A percentile compares a stretch with the other conserved stretches of the same genome.
Evolutionary conservation across 2,797 vertebrate genomes (phyloP).

Genomic region (Arremon brunneinucha): DNA sequence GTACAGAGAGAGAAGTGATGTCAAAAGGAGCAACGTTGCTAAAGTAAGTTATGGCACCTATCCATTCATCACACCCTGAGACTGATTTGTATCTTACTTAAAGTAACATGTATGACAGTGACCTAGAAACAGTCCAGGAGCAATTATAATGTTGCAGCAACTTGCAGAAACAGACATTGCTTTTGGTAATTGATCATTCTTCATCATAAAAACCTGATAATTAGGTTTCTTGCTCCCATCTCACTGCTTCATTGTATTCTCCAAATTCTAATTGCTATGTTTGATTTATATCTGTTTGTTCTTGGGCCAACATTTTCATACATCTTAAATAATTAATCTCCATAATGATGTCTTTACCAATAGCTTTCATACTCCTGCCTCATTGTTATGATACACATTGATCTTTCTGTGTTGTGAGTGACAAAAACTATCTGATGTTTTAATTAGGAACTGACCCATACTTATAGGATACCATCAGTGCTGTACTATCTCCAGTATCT

Average conservation of each 20-base stretch:
- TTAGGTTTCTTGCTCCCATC: not conserved
- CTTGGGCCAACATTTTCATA: not conserved
- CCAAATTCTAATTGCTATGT: not conserved
- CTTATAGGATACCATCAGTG: not conserved
- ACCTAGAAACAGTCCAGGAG: not conserved
- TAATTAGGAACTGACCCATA: not conserved
- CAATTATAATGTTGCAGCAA: not conserved
- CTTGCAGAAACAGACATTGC: not conserved
- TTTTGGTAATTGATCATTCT: not conserved
- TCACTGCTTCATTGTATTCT: not conserved
- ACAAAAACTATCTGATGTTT: not conserved
- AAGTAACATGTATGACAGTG: not conserved
- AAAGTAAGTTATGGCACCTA: not conserved
- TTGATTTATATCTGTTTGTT: not conserved
- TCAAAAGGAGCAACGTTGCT: not conserved
- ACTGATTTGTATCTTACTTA: not conserved
- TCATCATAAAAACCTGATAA: not conserved
- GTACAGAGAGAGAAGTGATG: not conserved
- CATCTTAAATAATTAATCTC: not conserved
- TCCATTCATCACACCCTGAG: not conserved
- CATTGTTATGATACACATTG: not conserved
- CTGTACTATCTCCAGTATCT: not conserved
- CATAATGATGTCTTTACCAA: not conserved
- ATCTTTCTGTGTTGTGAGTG: not conserved
- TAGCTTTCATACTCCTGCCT: not conserved